These are phyloP conservation scores for Wiebesia pumilae DNA, from an alignment of 1,140 invertebrate species.

Conservation along the genomic window DNA sequence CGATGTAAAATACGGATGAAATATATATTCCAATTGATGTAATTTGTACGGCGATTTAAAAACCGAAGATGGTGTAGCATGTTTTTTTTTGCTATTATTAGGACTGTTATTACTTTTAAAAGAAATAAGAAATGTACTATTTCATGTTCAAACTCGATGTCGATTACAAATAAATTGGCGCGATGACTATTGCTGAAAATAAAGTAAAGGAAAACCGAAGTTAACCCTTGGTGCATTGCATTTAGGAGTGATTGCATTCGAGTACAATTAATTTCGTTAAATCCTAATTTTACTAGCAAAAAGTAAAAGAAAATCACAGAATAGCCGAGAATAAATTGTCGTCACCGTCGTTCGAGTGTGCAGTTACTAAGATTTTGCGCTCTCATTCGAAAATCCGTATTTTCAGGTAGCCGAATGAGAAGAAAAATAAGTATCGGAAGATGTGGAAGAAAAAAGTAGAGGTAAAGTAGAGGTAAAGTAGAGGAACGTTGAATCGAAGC, in stretches of 20 bases:
- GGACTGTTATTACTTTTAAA: too few relatives aligned
- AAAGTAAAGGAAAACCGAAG: too few relatives aligned
- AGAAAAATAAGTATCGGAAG: background rate
- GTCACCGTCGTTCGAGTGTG: background rate
- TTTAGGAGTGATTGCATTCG: too few relatives aligned
- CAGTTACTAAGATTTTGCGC: background rate
- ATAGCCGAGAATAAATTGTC: constrained; percentile 24
- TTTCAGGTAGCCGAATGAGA: background rate
- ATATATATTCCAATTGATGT: background rate
- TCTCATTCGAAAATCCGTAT: constrained; percentile 29
- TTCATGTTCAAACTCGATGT: too few relatives aligned
- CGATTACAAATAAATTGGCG: too few relatives aligned
- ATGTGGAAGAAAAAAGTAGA: background rate
- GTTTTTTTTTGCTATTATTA: too few relatives aligned
- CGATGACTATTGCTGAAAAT: too few relatives aligned
- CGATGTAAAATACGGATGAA: too few relatives aligned
- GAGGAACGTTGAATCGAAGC: background rate
- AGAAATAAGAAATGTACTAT: too few relatives aligned
- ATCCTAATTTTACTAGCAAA: background rate
- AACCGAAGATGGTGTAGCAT: background rate
- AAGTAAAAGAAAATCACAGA: background rate
- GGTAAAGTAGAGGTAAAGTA: background rate
- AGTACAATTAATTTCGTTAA: background rate
- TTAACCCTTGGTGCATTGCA: too few relatives aligned
- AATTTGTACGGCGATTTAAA: background rate